Evolutionary conservation across 2,888 invertebrate genomes (phyloP), one percentile per base, ranked within the genome.

Genomic region (Corbicula japonica): DNA sequence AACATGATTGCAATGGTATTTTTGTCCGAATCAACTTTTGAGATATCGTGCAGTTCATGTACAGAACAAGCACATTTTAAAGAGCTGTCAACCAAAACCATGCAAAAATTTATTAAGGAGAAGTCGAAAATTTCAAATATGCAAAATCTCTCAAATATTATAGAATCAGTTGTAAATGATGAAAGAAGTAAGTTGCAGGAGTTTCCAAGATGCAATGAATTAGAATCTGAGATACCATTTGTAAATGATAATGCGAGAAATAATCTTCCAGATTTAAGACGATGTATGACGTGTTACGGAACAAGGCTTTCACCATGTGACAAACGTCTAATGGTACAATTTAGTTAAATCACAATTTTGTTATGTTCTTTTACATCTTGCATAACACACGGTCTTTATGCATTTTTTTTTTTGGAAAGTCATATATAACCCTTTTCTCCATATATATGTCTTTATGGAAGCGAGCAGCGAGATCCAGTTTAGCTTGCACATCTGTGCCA

Each of bases 1-100:
- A 66, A 75, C n/a, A 54, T 56, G 6, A 58, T 75, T 10, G 68
- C 54, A 21, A 54, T 69, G 75, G 75, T 75, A 75, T 48, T 75
- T 12, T 48, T 30, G 32, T 62, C 72, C n/a, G 41, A 63, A 28
- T 41, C 62, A 15, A 63, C 52, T n/a, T 63, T 63, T 1, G 46
- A 63, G 21, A 46, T 72, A n/a, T 46, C 72, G 4, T 63, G 28
- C 23, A 18, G 34, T 63, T 35, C 52, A 21, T 38, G 28, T 63
- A 15, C 23, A 28, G 2, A 30, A 54, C 21, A 58, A 58, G 15
- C 35, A 35, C 58, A 58, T 2, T 58, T 58, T 1, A 58, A 35
- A 35, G 58, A 58, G 30, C 35, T 58, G 58, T 58, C 34, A 5
- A 58, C 58, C 12, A 35, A 21, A 58, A 58, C 58, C n/a, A 58